Evolutionary conservation across 2,888 invertebrate species (phyloP).

Genomic region (Apotomis turbidana): DNA sequence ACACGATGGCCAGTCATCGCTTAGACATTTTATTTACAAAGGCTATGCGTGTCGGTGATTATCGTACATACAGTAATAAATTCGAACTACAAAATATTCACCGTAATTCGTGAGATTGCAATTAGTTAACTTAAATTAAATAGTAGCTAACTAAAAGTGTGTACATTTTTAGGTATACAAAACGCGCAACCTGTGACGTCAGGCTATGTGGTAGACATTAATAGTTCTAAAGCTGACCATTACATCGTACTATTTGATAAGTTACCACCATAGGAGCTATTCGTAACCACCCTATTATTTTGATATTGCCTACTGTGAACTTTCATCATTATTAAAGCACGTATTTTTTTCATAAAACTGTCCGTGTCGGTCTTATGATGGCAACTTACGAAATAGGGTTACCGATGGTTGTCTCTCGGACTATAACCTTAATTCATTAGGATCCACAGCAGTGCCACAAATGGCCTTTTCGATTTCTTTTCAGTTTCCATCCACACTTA

Average conservation of each 20-base stretch:
- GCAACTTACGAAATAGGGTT: too few relatives aligned
- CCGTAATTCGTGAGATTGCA: constrained; percentile 41
- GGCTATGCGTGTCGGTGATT: constrained; percentile 56
- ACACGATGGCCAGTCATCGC: constrained; percentile 64
- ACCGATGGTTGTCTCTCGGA: too few relatives aligned
- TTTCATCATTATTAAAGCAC: too few relatives aligned
- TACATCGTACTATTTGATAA: too few relatives aligned
- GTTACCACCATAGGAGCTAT: too few relatives aligned
- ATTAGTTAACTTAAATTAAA: constrained; percentile 39
- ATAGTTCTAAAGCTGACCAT: too few relatives aligned
- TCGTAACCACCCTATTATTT: too few relatives aligned
- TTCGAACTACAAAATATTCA: constrained; percentile 41
- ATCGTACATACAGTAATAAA: constrained; percentile 45
- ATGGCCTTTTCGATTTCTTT: neutral
- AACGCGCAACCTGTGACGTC: constrained; percentile 42
- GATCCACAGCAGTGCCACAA: neutral
- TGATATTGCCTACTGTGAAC: too few relatives aligned
- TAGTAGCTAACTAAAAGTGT: constrained; percentile 34
- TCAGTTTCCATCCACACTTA: neutral
- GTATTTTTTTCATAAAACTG: too few relatives aligned
- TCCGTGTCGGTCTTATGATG: too few relatives aligned
- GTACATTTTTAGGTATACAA: constrained; percentile 24
- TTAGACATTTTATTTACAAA: constrained; percentile 70
- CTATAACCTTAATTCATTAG: neutral
- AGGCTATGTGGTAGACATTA: constrained; percentile 20